These are phyloP conservation scores for Vireo griseus DNA, from an alignment of 2,797 vertebrate genomes.

Conservation along the genomic window DNA sequence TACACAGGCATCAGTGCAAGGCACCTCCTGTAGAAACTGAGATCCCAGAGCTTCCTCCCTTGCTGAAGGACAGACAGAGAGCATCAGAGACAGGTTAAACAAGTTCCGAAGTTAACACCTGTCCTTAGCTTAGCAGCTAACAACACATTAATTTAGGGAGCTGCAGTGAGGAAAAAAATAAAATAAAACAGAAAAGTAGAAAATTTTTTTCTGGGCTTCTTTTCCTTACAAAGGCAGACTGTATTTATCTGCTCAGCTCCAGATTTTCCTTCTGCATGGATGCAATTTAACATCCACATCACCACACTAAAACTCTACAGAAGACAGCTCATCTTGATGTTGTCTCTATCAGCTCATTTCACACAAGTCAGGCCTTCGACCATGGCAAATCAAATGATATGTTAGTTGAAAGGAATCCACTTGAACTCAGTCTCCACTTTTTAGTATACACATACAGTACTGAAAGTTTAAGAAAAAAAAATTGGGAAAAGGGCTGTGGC, in stretches of 20 bases:
- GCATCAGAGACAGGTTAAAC: background rate
- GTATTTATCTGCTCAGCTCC: background rate
- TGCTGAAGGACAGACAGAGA: background rate
- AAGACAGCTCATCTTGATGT: background rate
- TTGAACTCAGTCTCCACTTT: background rate
- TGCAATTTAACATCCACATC: background rate
- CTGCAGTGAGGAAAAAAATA: background rate
- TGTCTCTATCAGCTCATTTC: background rate
- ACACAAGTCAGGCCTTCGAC: background rate
- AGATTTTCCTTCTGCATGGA: background rate
- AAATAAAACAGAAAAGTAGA: background rate
- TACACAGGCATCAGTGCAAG: background rate
- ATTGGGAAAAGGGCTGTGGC: background rate
- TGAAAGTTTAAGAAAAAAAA: background rate
- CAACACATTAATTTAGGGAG: background rate
- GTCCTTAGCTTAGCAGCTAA: background rate
- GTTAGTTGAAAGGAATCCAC: background rate
- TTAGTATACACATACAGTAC: background rate
- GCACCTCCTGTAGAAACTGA: background rate
- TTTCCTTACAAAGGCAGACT: background rate
- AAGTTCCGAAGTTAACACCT: conserved; percentile 13
- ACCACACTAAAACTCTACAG: background rate
- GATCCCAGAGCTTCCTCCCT: background rate
- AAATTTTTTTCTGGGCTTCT: background rate
- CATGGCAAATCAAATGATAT: background rate